These are phyloP conservation scores for Trematomus loennbergii DNA, from an alignment of 2,113 vertebrate species.

Conservation along the genomic window DNA sequence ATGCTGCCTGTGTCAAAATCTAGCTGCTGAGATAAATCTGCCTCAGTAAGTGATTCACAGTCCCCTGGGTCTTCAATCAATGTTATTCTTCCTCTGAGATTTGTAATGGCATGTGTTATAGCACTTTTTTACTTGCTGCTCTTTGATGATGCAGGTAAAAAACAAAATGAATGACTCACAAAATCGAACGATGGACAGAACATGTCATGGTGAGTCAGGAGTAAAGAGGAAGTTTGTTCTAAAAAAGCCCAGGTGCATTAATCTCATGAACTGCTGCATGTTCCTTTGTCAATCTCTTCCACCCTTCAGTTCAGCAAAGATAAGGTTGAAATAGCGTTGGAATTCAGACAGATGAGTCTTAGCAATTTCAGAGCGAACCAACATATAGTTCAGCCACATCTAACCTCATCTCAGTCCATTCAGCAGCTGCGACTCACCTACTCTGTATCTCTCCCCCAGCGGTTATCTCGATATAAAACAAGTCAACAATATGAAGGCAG, in stretches of 20 bases:
- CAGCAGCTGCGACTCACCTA: slow-evolving; percentile 42
- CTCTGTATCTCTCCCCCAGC: slow-evolving; percentile 17
- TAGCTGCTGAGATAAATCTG: slow-evolving; percentile 63
- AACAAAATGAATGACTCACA: slow-evolving; percentile 29
- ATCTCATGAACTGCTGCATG: slow-evolving; percentile 42
- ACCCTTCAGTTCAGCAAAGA: slow-evolving; percentile 34
- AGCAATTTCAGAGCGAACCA: slow-evolving; percentile 38
- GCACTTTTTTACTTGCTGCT: slow-evolving; percentile 41
- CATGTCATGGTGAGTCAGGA: slow-evolving; percentile 49
- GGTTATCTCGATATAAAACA: slow-evolving; percentile 53
- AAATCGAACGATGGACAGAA: slow-evolving; percentile 60
- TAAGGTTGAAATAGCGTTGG: slow-evolving; percentile 33
- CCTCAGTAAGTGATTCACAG: slow-evolving; percentile 54
- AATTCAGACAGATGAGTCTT: slow-evolving; percentile 51
- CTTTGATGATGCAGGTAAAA: slow-evolving; percentile 43
- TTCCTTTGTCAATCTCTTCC: slow-evolving; percentile 55
- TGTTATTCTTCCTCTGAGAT: slow-evolving; percentile 59
- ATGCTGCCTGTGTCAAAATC: slow-evolving; percentile 55
- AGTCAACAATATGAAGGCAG: slow-evolving; percentile 51
- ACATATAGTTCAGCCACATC: slow-evolving; percentile 45
- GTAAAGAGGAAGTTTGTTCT: slow-evolving; percentile 29
- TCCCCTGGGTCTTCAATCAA: slow-evolving; percentile 63
- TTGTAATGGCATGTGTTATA: slow-evolving; percentile 56
- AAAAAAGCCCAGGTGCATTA: slow-evolving; percentile 35
- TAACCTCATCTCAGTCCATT: slow-evolving; percentile 40